A percentile compares a stretch with the other conserved stretches of the same genome.
Evolutionary conservation across 1,140 invertebrate species (phyloP).

Genomic region (Achroia grisella): DNA sequence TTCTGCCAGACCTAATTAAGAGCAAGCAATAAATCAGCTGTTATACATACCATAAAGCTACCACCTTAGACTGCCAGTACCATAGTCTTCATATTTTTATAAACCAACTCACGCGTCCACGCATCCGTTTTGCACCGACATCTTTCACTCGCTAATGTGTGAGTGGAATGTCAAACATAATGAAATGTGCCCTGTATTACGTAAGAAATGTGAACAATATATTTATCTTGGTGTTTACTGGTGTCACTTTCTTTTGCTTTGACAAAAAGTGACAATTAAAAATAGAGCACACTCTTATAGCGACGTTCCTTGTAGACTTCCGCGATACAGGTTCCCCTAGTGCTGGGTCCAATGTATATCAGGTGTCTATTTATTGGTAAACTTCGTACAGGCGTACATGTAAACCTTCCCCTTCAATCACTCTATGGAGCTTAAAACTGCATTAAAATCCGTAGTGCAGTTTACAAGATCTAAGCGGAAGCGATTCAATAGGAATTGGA

Average conservation of each 20-base stretch:
- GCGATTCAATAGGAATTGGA: no score
- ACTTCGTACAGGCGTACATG: no score
- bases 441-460: no score
- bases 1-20: background rate
- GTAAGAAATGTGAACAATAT: conserved; percentile 21
- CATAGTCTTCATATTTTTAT: background rate
- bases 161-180: conserved; percentile 19
- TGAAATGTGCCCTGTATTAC: conserved; percentile 21
- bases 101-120: background rate
- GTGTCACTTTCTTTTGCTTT: conserved; percentile 25
- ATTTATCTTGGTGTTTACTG: conserved; percentile 5
- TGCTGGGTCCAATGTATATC: no score
- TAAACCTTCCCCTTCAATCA: no score
- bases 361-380: no score
- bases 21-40: background rate
- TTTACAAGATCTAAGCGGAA: no score
- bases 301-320: background rate
- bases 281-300: background rate
- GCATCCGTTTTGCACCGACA: conserved; percentile 29
- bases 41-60: background rate
- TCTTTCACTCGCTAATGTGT: conserved; percentile 22
- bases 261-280: background rate
- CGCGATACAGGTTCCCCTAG: no score
- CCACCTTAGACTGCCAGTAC: conserved; percentile 6
- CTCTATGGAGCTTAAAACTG: no score